Base-by-base conservation (phyloP, 2,888 invertebrate genomes). In the Brachyptera risi region DNA sequence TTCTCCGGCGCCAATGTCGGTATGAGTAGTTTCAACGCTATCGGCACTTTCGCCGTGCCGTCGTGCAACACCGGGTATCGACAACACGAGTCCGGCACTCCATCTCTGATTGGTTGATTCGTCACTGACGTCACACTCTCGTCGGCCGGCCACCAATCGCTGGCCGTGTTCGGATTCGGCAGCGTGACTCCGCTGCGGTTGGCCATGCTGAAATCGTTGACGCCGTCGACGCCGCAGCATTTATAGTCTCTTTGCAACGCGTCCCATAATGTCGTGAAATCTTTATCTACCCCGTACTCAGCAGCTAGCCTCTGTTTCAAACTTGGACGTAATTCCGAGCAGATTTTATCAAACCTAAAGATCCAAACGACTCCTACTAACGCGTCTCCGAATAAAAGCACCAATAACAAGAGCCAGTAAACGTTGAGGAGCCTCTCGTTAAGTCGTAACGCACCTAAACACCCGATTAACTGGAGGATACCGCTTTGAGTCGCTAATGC, bases 371-470 rank as follows among this genome's bases (percentile, higher is more conserved):
- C 85, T 50, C 92, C 92, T 66, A 92, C 84, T 56, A 91, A 83
- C 15, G 87, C 86, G 81, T 92, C 92, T 62, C 92, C 92, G 70
- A 90, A 86, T 59, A 92, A 81, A 56, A 92, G 79, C 24, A 87
- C 86, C 42, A 92, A 79, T 67, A 92, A 78, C 27, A 91, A 81
- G 62, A 90, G 78, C 91, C 91, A 92, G 75, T 92, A 92, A 65
- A 87, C 86, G 79, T 90, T 89, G 62, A 92, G 82, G 69, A 92
- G 82, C 64, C 86, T 83, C 72, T 90, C 90, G 71, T 87, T 90
- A 63, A 92, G 85, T 60, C 89, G 80, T 65, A 90, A 76, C 27
- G 92, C 92, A 37, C 91, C 92, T 24, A 90, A 78, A 74, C 91
- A 92, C 68, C 92, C 92, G 60, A 92, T 81, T 40, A 88, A 76